A percentile compares a stretch with the other conserved stretches of the same genome.
Conservation (phyloP, 2,888 invertebrate species). For the Balanococcus diminutus region DNA sequence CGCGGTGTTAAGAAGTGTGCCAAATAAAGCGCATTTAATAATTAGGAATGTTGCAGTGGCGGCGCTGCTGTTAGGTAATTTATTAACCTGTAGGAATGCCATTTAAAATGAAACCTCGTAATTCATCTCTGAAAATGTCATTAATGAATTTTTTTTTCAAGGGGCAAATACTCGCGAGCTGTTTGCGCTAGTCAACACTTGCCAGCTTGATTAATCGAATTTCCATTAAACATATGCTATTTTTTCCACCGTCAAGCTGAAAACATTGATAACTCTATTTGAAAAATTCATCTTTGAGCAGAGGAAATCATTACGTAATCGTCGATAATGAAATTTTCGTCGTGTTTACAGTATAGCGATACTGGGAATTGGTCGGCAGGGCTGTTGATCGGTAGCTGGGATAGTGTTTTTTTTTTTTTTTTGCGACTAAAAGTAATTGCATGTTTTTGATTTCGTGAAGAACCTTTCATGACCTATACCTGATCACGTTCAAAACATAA, state of each 20-base stretch:
- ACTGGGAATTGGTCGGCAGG: background rate
- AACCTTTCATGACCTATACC: constrained; percentile 19
- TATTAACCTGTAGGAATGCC: constrained; percentile 26
- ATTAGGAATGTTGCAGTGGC: constrained; percentile 10
- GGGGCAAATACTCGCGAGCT: background rate
- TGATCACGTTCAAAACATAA: background rate
- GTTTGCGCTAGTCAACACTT: background rate
- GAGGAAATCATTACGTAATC: background rate
- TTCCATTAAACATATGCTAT: background rate
- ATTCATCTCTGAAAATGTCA: constrained; percentile 18
- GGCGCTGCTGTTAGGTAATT: background rate
- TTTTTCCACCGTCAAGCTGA: background rate
- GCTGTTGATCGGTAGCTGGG: background rate
- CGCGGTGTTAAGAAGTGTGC: background rate
- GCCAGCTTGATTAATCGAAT: background rate
- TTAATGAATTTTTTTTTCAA: background rate
- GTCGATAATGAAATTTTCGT: background rate
- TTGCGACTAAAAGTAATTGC: background rate
- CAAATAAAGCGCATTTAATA: constrained; percentile 26
- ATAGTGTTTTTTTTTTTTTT: background rate
- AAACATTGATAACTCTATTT: background rate
- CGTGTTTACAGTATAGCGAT: background rate
- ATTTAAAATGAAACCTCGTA: constrained; percentile 23
- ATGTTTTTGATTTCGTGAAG: constrained; percentile 25
- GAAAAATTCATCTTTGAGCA: background rate